Percentiles rank a stretch among this genome's conserved stretches.
These are phyloP conservation scores for Hydrophis major DNA, from an alignment of 2,797 vertebrate species.

Conservation along the genomic window DNA sequence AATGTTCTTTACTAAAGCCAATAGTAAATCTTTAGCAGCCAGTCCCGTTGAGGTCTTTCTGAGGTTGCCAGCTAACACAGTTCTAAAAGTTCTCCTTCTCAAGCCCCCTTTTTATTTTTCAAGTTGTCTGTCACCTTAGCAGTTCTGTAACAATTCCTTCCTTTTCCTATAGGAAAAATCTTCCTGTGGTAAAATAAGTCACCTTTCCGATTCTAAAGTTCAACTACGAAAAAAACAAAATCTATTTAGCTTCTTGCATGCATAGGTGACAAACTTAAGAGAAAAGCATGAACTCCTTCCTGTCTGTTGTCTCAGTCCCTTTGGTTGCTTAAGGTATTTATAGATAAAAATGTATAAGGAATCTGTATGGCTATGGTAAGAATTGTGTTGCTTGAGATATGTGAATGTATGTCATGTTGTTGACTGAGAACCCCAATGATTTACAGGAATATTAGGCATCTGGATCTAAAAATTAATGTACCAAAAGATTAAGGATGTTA, in stretches of 20 bases:
- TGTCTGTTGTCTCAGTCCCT: not conserved
- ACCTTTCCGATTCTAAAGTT: not conserved
- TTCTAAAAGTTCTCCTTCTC: not conserved
- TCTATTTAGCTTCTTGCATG: not conserved
- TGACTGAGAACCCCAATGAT: not conserved
- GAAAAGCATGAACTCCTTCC: not conserved
- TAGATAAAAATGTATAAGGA: not conserved
- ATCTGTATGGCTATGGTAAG: not conserved
- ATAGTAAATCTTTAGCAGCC: not conserved
- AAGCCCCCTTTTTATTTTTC: not conserved
- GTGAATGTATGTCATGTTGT: not conserved
- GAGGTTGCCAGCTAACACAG: not conserved
- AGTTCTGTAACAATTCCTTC: not conserved
- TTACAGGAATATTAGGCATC: not conserved
- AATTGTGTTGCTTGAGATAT: not conserved
- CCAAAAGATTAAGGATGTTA: not conserved
- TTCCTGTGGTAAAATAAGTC: not conserved
- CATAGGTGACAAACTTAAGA: not conserved
- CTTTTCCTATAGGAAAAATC: not conserved
- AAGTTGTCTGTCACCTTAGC: not conserved
- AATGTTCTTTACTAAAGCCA: not conserved
- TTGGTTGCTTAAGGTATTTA: not conserved
- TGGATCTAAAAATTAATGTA: not conserved
- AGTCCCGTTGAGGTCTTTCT: not conserved
- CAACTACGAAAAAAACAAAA: not conserved